Conservation (phyloP, 1,140 invertebrate species). For the Penaeus chinensis region DNA sequence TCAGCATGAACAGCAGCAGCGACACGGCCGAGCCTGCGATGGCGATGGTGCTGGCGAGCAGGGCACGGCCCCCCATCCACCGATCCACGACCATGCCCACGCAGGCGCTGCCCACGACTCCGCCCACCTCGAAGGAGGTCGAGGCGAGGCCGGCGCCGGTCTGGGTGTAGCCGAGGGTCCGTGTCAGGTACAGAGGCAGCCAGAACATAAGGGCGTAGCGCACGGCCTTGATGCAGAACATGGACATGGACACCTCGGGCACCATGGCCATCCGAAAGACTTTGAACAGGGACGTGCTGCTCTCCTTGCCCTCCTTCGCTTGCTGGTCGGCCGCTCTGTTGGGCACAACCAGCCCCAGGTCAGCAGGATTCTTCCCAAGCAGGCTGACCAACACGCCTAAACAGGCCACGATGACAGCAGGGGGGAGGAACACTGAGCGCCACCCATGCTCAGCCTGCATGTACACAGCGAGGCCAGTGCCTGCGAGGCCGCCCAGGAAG, state of each 20-base stretch:
- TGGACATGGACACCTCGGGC: slow-evolving; percentile 70
- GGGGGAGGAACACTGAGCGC: slow-evolving; percentile 69
- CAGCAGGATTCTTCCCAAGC: slow-evolving; percentile 67
- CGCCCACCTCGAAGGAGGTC: slow-evolving; percentile 73
- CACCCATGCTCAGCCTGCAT: slow-evolving; percentile 70
- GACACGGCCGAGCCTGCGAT: slow-evolving; percentile 67
- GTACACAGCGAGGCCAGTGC: slow-evolving; percentile 71
- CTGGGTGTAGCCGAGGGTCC: slow-evolving; percentile 70
- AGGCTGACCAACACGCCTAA: slow-evolving; percentile 68
- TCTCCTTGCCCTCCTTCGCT: slow-evolving; percentile 25
- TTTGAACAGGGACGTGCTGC: slow-evolving; percentile 28
- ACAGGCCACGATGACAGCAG: slow-evolving; percentile 68
- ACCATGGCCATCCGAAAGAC: slow-evolving; percentile 68
- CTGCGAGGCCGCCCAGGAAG: slow-evolving; percentile 71
- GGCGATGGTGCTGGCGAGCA: slow-evolving; percentile 69
- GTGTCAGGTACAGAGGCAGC: slow-evolving; percentile 71
- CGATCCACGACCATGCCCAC: slow-evolving; percentile 70
- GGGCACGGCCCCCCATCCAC: slow-evolving; percentile 67
- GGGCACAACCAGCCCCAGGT: slow-evolving; percentile 67
- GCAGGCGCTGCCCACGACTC: slow-evolving; percentile 69
- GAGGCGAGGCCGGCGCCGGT: slow-evolving; percentile 70
- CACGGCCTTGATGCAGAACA: slow-evolving; percentile 72
- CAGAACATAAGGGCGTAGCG: slow-evolving; percentile 73
- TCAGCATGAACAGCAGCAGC: slow-evolving; percentile 69
- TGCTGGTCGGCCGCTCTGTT: slow-evolving; percentile 64